Percentiles rank a stretch among this genome's conserved stretches.
Evolutionary conservation across 2,888 invertebrate genomes (phyloP).

Genomic region (Eilema caniola): DNA sequence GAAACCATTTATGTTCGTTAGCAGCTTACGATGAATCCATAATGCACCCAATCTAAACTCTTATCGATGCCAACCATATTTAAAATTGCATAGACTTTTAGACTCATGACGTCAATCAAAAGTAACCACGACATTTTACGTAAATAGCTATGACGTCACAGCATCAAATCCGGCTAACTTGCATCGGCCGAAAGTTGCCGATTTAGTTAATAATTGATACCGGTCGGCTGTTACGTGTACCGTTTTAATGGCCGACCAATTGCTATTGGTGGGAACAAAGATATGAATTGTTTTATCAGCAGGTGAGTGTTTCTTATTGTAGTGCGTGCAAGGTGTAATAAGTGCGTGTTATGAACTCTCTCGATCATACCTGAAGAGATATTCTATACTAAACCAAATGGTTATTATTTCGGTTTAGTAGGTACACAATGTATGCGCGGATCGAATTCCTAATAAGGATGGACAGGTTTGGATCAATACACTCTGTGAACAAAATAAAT

Average conservation of each 20-base stretch:
- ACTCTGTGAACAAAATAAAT: conserved; percentile 3
- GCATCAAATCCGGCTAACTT: conserved; percentile 72
- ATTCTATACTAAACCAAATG: conserved; percentile 14
- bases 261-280: conserved; percentile 38
- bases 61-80: conserved; percentile 22
- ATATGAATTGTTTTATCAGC: conserved; percentile 26
- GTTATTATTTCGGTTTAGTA: conserved; percentile 8
- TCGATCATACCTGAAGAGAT: conserved; percentile 14
- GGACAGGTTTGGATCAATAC: conserved; percentile 9
- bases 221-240: conserved; percentile 63
- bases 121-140: conserved; percentile 59
- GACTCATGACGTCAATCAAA: conserved; percentile 33
- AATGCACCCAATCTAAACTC: background rate
- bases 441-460: conserved; percentile 14
- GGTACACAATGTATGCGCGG: conserved; percentile 10
- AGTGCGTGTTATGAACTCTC: conserved; percentile 17
- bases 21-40: background rate
- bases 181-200: conserved; percentile 74
- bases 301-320: conserved; percentile 16
- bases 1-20: no score
- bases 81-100: conserved; percentile 29
- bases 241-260: conserved; percentile 26
- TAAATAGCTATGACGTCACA: conserved; percentile 78
- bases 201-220: conserved; percentile 76
- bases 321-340: conserved; percentile 16